Base-by-base conservation (phyloP, 1,140 invertebrate species). In the Palaemon carinicauda region DNA sequence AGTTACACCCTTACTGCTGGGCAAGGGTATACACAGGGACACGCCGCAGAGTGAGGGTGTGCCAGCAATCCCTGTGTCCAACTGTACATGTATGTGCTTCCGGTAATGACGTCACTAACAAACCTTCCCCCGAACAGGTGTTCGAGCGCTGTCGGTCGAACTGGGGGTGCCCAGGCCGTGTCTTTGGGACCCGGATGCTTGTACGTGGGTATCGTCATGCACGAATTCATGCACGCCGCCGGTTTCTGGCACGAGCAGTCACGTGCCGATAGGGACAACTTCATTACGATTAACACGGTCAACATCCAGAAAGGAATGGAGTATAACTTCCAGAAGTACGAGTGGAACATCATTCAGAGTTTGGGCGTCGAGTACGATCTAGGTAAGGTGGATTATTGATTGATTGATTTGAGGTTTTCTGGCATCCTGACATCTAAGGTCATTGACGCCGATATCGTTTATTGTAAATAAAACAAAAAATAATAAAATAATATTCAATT, bases 151-250 rank as follows among this genome's bases (percentile, higher is more conserved):
- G 93, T 94, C 0, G 94, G 94, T 7, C 89, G 93, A 41, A 91
- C 91, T 56, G 91, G 92, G 4, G 92, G 93, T n/a, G 88, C 89
- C 0, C 93, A 93, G 88, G 89, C 89, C 1, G 88, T 93, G 15
- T 92, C 92, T 1, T 89, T 93, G 2, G 92, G 92, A 0, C 95
- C 95, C 0, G 95, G 95, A 3, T 97, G 96, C 90, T 92, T 96
- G 0, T 90, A 91, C 52, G 91, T 92, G 1, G 94, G 94, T 87
- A 90, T 89, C 21, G 90, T 90, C 90, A 91, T 96, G 50, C 83
- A 86, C 75, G 83, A 86, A 24, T 65, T 78, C 24, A 86, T 86
- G 83, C 83, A 86, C 60, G 83, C 83, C 15, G 83, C 83, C 21
- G 83, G 83, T 3, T 86, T 86, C 83, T 86, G 83, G 83, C 83